Conservation (phyloP, 1,140 invertebrate genomes). For the Pseudachorutes palmiensis region DNA sequence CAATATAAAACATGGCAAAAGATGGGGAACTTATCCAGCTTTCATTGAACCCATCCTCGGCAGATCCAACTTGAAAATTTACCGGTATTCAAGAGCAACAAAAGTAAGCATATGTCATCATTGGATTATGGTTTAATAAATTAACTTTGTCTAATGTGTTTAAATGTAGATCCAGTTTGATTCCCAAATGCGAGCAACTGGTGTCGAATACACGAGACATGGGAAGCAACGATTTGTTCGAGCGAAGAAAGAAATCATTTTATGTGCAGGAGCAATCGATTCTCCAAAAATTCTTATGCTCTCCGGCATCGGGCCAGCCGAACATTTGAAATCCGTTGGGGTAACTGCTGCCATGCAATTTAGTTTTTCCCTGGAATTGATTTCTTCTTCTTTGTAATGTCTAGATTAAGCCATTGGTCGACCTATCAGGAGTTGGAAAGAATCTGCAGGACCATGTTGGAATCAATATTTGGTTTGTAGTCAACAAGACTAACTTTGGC, state of each 20-base stretch:
- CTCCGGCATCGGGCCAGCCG: slow-evolving; percentile 69
- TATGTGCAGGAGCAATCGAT: slow-evolving; percentile 61
- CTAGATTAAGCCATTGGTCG: slow-evolving; percentile 21
- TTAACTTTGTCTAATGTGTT: neutral
- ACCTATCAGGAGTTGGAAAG: slow-evolving; percentile 53
- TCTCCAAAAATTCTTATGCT: slow-evolving; percentile 71
- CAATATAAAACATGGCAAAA: slow-evolving; percentile 63
- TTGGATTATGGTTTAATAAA: neutral
- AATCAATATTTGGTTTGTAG: slow-evolving; percentile 50
- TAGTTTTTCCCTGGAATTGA: neutral
- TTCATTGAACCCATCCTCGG: slow-evolving; percentile 49
- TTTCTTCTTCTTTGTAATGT: neutral
- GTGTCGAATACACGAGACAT: slow-evolving; percentile 52
- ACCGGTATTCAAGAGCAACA: slow-evolving; percentile 45
- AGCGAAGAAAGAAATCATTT: slow-evolving; percentile 55
- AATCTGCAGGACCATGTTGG: slow-evolving; percentile 84
- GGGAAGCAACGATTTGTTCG: slow-evolving; percentile 17
- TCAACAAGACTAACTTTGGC: neutral
- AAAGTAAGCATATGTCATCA: neutral
- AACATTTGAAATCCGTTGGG: slow-evolving; percentile 59
- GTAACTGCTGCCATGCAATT: slow-evolving; percentile 40
- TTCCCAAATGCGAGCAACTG: slow-evolving; percentile 45
- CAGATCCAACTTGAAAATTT: slow-evolving; percentile 46
- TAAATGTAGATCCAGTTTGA: slow-evolving; percentile 23
- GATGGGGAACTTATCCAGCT: slow-evolving; percentile 72